Evolutionary conservation across 2,113 vertebrate genomes (phyloP), one percentile per base, ranked within the genome.

Genomic region (Acanthochromis polyacanthus): DNA sequence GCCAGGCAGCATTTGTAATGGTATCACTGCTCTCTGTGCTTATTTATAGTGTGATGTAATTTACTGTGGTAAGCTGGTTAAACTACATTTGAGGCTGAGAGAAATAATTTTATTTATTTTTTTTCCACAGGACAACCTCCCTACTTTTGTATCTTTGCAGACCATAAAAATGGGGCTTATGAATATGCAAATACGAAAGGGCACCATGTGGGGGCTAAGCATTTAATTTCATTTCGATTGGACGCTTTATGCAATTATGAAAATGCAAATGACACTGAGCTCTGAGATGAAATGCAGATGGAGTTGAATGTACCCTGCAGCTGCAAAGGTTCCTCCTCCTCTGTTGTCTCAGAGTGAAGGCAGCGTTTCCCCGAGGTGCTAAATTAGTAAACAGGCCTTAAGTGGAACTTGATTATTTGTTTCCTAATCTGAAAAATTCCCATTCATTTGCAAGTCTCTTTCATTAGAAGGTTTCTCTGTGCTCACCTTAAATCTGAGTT

Each of bases 191-290:
- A 81, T 52, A 25, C 10, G 25, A 67, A 65, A 60, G 52, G 50
- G 43, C 16, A 61, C 46, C 19, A 0, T 79, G 40, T 60, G 32
- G 66, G 74, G 59, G 53, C 20, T 74, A 70, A 63, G 36, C 51
- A 69, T 83, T 86, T 80, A 15, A 83, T 75, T 83, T 74, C 3
- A 58, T 85, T 85, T 79, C 68, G 79, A 75, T 70, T n/a, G 0
- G 20, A 65, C 48, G 20, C 48, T 16, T 77, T 56, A 64, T 71
- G 70, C 73, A 81, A 73, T 88, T 63, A 72, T 81, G 63, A 70
- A 81, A 83, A 88, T 83, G 81, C 46, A 73, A 76, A 83, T 84
- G 6, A 0, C 15, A 3, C 10, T 43, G 57, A 45, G 61, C 52
- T 69, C 30, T 66, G 51, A 68, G 62, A 53, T 78, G 50, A 84